A percentile compares a stretch with the other conserved stretches of the same genome.
Conservation (phyloP, 1,140 invertebrate genomes). For the Ptiloglossa arizonensis region DNA sequence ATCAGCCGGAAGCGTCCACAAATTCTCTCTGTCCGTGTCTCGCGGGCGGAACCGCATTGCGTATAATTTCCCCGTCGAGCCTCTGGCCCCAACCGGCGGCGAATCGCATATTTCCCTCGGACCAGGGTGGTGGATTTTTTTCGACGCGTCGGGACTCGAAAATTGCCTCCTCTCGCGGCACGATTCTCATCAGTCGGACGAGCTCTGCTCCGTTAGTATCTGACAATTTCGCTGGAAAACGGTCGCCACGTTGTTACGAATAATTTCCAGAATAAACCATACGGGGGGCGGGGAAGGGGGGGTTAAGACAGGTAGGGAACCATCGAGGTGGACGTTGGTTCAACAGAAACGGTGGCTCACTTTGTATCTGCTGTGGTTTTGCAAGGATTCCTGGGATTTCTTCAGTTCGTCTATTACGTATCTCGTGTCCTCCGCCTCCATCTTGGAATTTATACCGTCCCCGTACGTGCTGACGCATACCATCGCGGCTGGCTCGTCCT, state of each 20-base stretch:
- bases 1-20: slow-evolving; percentile 49
- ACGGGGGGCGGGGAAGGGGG: too few relatives aligned
- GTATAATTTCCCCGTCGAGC: slow-evolving; percentile 50
- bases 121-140: neutral
- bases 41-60: slow-evolving; percentile 57
- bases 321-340: too few relatives aligned
- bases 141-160: neutral
- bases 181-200: slow-evolving; percentile 20
- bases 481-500: slow-evolving; percentile 22
- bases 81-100: too few relatives aligned
- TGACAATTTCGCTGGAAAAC: slow-evolving; percentile 8
- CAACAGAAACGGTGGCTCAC: slow-evolving; percentile 27
- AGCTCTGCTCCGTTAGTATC: neutral
- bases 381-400: slow-evolving; percentile 66
- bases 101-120: neutral
- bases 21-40: slow-evolving; percentile 46
- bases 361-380: slow-evolving; percentile 54
- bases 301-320: too few relatives aligned
- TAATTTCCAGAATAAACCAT: too few relatives aligned
- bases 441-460: slow-evolving; percentile 58
- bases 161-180: neutral
- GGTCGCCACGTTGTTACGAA: neutral
- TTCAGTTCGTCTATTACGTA: slow-evolving; percentile 70
- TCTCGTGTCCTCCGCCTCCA: slow-evolving; percentile 67
- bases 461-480: slow-evolving; percentile 65